These are phyloP conservation scores for Heliconius ismenius DNA, from an alignment of 2,888 invertebrate species.

Conservation along the genomic window DNA sequence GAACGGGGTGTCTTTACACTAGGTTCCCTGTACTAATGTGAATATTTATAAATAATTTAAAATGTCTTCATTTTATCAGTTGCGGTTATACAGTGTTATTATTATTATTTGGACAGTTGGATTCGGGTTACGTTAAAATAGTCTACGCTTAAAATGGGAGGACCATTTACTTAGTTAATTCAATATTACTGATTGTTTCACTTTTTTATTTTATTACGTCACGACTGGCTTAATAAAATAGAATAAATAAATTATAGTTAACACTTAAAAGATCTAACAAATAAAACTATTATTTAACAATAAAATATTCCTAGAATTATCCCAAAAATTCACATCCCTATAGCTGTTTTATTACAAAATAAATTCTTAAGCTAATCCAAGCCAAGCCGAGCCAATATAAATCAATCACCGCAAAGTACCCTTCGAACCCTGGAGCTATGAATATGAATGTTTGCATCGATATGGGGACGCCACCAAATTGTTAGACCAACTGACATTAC, in stretches of 20 bases:
- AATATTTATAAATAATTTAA: no score
- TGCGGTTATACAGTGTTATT: no score
- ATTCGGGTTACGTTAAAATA: no score
- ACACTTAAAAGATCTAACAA: background rate
- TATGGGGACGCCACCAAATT: constrained; percentile 21
- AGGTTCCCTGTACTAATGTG: no score
- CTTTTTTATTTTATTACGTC: constrained; percentile 53
- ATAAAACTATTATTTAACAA: background rate
- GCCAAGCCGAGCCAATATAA: constrained; percentile 11
- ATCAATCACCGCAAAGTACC: constrained; percentile 26
- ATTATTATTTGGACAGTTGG: background rate
- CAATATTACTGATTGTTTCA: constrained; percentile 66
- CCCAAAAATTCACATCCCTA: constrained; percentile 3
- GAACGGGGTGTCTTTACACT: no score
- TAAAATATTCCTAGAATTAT: background rate
- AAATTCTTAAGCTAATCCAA: constrained; percentile 13
- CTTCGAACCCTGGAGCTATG: constrained; percentile 10
- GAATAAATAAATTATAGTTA: no score
- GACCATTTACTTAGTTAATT: constrained; percentile 65
- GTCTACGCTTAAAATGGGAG: constrained; percentile 4
- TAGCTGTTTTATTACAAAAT: constrained; percentile 6
- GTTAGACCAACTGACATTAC: constrained; percentile 8
- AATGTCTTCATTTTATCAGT: no score
- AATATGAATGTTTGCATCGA: background rate
- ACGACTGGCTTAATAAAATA: constrained; percentile 1